These are phyloP conservation scores for Tragelaphus oryx DNA, from an alignment of 2,797 vertebrate species.

Conservation along the genomic window DNA sequence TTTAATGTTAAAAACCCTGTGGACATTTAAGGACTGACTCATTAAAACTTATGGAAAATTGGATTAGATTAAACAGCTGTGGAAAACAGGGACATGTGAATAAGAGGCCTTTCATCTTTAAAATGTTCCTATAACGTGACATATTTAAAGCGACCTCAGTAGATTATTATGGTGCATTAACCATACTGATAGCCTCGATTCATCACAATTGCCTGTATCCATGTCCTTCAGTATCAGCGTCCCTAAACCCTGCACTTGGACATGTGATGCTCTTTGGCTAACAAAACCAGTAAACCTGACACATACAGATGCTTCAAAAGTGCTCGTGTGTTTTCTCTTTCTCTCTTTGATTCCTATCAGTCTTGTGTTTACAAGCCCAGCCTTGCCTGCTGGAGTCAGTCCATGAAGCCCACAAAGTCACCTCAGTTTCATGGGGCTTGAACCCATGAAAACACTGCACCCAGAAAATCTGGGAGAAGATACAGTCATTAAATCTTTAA, in stretches of 20 bases:
- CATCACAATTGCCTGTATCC: neutral
- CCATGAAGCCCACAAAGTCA: neutral
- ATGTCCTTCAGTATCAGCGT: neutral
- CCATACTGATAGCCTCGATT: neutral
- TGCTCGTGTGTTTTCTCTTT: neutral
- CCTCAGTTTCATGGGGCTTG: neutral
- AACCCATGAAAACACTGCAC: neutral
- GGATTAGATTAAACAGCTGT: neutral
- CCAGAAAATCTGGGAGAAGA: neutral
- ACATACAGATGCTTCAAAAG: neutral
- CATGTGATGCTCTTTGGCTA: neutral
- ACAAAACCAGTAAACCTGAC: neutral
- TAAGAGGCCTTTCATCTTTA: neutral
- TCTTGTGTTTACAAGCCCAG: neutral
- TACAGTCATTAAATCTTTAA: neutral
- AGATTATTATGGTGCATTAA: neutral
- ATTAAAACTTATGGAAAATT: constrained; percentile 42
- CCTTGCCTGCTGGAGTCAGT: neutral
- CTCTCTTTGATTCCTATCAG: neutral
- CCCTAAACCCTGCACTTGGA: neutral
- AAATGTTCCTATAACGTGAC: neutral
- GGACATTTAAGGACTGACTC: neutral
- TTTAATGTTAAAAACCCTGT: constrained; percentile 17
- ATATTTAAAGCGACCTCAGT: neutral
- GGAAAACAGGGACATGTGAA: neutral